Conservation (phyloP, 2,113 vertebrate genomes). For the Connochaetes taurinus region DNA sequence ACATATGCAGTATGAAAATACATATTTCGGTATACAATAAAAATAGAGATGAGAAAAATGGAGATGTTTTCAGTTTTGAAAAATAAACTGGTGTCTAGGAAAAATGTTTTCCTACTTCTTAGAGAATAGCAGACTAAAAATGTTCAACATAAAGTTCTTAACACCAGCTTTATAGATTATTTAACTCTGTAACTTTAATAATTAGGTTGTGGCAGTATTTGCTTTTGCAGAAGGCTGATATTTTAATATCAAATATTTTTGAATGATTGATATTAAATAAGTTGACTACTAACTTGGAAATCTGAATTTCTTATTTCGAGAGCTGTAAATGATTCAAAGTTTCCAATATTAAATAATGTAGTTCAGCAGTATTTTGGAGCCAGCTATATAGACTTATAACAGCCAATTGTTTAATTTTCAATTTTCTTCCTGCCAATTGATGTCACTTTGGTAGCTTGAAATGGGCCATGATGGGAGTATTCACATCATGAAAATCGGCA, state of each 20-base stretch:
- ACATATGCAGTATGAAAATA: neutral
- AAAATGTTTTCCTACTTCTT: conserved; percentile 28
- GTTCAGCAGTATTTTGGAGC: neutral
- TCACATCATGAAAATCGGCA: neutral
- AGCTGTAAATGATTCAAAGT: neutral
- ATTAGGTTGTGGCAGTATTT: neutral
- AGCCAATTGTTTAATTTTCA: conserved; percentile 10
- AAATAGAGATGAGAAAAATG: neutral
- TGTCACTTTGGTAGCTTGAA: neutral
- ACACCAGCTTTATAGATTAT: neutral
- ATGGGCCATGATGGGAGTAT: neutral
- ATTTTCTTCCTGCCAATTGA: neutral
- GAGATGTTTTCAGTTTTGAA: neutral
- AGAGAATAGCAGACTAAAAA: conserved; percentile 9
- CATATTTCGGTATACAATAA: neutral
- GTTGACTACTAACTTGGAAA: neutral
- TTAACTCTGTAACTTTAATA: neutral
- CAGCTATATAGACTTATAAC: neutral
- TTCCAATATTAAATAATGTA: neutral
- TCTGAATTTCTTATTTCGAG: neutral
- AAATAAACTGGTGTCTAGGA: neutral
- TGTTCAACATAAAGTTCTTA: conserved; percentile 11
- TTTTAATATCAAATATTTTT: conserved; percentile 18
- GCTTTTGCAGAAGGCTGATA: neutral
- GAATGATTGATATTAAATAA: neutral